These are phyloP conservation scores for Pteropus rufus DNA, from an alignment of 2,797 vertebrate species.

Conservation along the genomic window DNA sequence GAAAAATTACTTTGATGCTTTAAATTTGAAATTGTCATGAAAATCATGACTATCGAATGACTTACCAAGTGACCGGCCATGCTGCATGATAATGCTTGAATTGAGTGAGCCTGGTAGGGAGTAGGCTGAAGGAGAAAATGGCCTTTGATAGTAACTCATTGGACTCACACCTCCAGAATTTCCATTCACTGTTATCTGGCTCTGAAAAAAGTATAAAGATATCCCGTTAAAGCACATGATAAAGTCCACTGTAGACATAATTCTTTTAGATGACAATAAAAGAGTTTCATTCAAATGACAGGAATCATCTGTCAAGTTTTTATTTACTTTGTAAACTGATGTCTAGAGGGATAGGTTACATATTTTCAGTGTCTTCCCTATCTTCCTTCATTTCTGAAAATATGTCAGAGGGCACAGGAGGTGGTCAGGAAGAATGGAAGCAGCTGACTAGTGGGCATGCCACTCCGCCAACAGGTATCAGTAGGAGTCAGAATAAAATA, in stretches of 20 bases:
- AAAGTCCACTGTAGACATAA: not conserved
- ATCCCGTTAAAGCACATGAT: slow-evolving; percentile 60
- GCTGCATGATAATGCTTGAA: slow-evolving; percentile 88
- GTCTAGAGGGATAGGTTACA: not conserved
- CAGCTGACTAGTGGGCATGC: not conserved
- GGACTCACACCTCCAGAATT: slow-evolving; percentile 86
- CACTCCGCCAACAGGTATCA: not conserved
- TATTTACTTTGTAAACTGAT: slow-evolving; percentile 53
- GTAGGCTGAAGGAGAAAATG: slow-evolving; percentile 93
- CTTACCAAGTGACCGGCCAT: slow-evolving; percentile 92
- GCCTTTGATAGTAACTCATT: slow-evolving; percentile 89
- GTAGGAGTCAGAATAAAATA: not conserved
- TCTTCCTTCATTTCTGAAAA: not conserved
- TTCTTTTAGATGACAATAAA: slow-evolving; percentile 1
- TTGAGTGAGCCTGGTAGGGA: slow-evolving; percentile 89
- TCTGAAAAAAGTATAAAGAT: slow-evolving; percentile 83
- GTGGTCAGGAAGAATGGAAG: not conserved
- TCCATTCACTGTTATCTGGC: slow-evolving; percentile 95
- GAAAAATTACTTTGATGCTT: not conserved
- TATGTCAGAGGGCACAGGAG: not conserved
- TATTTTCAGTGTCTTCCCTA: not conserved
- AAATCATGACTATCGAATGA: not conserved
- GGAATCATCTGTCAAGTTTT: slow-evolving; percentile 56
- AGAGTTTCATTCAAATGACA: slow-evolving; percentile 49
- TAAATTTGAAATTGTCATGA: not conserved